Percentiles rank a stretch among this genome's conserved stretches.
phyloP scores from a whole-genome alignment of 2,797 vertebrate genomes.

The Gallinago nigripennis region DNA sequence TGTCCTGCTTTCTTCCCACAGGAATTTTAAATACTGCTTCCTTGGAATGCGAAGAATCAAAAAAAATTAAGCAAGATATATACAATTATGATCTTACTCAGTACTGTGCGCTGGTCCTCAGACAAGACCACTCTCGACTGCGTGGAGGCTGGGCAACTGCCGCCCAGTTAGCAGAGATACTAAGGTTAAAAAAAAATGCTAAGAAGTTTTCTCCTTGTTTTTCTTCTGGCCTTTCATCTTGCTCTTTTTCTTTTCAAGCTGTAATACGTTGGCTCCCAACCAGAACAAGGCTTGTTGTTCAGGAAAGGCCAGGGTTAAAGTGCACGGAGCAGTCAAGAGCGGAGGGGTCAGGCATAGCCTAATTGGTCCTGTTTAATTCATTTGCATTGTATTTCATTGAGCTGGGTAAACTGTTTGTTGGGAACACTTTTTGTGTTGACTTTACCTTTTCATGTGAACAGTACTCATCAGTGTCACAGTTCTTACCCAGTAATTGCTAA shows the following conservation, averaged over 20 bases:
- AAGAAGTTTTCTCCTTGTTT: slow-evolving; percentile 16
- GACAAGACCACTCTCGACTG: slow-evolving; percentile 73
- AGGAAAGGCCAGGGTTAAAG: slow-evolving; percentile 62
- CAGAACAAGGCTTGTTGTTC: slow-evolving; percentile 47
- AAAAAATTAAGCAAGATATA: slow-evolving; percentile 79
- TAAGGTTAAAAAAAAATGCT: slow-evolving; percentile 75
- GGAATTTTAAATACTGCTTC: slow-evolving; percentile 73
- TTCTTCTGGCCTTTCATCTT: slow-evolving; percentile 49
- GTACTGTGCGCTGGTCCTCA: slow-evolving; percentile 79
- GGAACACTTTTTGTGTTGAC: neutral
- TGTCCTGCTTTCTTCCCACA: slow-evolving; percentile 60
- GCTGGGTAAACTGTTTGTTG: neutral
- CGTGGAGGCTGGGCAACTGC: slow-evolving; percentile 77
- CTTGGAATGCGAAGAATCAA: slow-evolving; percentile 68
- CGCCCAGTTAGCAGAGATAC: slow-evolving; percentile 76
- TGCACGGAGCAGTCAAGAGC: slow-evolving; percentile 60
- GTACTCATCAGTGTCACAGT: neutral
- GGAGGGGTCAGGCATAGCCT: slow-evolving; percentile 60
- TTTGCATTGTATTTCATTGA: neutral
- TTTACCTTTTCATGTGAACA: neutral
- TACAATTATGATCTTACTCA: slow-evolving; percentile 77
- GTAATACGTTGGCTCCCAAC: neutral
- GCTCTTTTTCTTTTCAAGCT: slow-evolving; percentile 44
- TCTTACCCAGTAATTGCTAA: neutral
- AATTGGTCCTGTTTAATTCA: slow-evolving; percentile 58